phyloP scores from a whole-genome alignment of 2,113 vertebrate species.

The Tursiops truncatus region DNA sequence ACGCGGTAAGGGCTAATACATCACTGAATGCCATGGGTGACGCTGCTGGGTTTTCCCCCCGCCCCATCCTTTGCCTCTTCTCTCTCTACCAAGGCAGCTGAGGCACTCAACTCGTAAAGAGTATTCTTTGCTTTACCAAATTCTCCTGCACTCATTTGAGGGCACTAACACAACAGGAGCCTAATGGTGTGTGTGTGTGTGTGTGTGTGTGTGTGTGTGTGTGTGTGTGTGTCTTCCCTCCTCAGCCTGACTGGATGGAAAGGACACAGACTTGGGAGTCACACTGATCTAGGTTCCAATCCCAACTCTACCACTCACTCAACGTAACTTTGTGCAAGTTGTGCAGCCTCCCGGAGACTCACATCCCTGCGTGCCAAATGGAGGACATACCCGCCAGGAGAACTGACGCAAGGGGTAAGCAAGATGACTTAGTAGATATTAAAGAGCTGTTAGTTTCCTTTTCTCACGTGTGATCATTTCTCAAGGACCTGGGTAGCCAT shows the following conservation, averaged over 20 bases:
- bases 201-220: neutral
- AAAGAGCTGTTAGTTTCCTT: neutral
- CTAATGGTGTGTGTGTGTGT: neutral
- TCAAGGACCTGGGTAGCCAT: neutral
- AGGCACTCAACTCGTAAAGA: neutral
- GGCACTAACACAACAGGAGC: fast-evolving
- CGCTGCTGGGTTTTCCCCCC: fast-evolving
- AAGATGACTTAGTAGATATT: neutral
- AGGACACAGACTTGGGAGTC: neutral
- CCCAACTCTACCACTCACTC: neutral
- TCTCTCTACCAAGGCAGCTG: neutral
- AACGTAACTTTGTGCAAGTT: fast-evolving
- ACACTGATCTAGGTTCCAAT: neutral
- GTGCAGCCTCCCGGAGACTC: neutral
- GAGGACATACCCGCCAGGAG: neutral
- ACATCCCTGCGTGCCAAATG: fast-evolving
- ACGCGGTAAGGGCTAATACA: fast-evolving
- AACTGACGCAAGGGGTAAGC: neutral
- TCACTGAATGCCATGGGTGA: fast-evolving
- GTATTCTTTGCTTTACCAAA: neutral
- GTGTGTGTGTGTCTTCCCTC: neutral
- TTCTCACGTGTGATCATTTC: neutral
- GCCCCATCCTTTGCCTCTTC: fast-evolving
- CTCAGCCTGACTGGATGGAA: neutral
- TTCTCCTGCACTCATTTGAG: neutral